Conservation (phyloP, 1,140 invertebrate genomes). For the Apocrypta bakeri region DNA sequence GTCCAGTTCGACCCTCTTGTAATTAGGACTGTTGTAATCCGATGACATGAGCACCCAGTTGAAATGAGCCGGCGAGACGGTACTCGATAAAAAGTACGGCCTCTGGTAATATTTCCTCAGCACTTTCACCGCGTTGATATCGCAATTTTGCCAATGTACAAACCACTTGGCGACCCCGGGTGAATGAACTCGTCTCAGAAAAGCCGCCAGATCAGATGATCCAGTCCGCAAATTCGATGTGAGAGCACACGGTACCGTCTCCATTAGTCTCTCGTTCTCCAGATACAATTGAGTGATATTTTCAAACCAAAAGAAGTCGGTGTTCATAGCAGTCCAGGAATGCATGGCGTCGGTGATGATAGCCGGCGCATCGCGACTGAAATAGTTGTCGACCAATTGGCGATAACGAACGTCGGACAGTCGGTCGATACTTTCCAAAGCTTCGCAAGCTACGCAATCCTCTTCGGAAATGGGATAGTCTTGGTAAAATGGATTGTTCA, state of each 20-base stretch:
- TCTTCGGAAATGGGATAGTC: constrained; percentile 73
- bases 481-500: constrained; percentile 80
- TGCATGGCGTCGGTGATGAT: constrained; percentile 83
- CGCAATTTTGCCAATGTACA: constrained; percentile 91
- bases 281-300: constrained; percentile 79
- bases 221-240: constrained; percentile 81
- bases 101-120: constrained; percentile 81
- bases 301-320: constrained; percentile 81
- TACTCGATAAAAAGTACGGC: constrained; percentile 84
- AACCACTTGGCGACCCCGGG: constrained; percentile 84
- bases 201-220: constrained; percentile 79
- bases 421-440: constrained; percentile 77
- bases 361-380: constrained; percentile 81
- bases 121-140: constrained; percentile 83
- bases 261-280: constrained; percentile 77
- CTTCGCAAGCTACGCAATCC: constrained; percentile 79
- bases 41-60: constrained; percentile 89
- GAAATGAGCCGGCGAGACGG: constrained; percentile 84
- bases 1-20: constrained; percentile 83
- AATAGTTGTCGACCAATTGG: constrained; percentile 80
- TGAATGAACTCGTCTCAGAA: constrained; percentile 79
- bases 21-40: constrained; percentile 83
- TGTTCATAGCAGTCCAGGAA: constrained; percentile 80
- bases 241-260: constrained; percentile 82
- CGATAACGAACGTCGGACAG: constrained; percentile 79